Evolutionary conservation across 1,140 invertebrate genomes (phyloP).

Genomic region (Anastrepha obliqua): DNA sequence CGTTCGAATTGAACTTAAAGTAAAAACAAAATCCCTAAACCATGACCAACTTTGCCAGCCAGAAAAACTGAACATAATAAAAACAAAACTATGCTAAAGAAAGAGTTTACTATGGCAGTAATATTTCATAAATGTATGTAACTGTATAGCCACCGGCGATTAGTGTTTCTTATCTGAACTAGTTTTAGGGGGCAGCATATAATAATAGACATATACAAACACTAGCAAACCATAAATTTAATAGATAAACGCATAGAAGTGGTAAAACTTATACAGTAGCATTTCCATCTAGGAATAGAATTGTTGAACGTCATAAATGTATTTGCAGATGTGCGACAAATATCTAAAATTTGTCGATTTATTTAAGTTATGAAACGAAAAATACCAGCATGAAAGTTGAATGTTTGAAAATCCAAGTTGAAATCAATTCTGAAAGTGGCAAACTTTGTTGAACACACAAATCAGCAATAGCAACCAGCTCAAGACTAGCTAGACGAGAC

Average conservation of each 20-base stretch:
- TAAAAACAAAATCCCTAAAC: background rate
- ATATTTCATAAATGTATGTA: background rate
- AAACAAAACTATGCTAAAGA: background rate
- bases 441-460: conserved; percentile 21
- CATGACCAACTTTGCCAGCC: background rate
- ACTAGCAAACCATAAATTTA: no score
- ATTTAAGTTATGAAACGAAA: no score
- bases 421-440: conserved; percentile 25
- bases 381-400: conserved; percentile 3
- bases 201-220: no score
- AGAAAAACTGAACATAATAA: background rate
- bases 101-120: background rate
- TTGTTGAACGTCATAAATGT: no score
- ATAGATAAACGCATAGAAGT: no score
- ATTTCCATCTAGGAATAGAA: no score
- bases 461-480: background rate
- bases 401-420: background rate
- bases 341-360: no score
- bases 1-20: background rate
- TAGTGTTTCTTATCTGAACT: no score
- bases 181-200: no score
- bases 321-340: no score
- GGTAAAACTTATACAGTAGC: no score
- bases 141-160: background rate
- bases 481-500: background rate